Conservation (phyloP, 2,797 vertebrate genomes). For the Loris lydekkerianus region DNA sequence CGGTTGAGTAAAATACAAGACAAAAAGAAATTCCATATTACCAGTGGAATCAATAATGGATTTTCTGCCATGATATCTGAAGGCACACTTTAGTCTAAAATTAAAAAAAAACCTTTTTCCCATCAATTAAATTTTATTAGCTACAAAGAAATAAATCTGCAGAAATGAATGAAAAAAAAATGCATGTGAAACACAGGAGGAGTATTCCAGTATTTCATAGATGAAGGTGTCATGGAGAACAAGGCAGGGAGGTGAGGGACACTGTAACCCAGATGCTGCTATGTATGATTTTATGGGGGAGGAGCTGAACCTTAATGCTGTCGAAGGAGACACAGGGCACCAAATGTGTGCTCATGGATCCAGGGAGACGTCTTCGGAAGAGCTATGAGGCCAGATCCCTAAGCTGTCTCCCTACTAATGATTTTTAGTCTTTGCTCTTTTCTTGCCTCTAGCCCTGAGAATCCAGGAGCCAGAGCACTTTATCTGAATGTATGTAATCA, state of each 20-base stretch:
- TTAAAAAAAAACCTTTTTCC: background rate
- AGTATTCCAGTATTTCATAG: background rate
- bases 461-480: background rate
- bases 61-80: background rate
- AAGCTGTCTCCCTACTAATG: background rate
- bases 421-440: slow-evolving; percentile 23
- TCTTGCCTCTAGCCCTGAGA: slow-evolving; percentile 21
- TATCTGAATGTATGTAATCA: background rate
- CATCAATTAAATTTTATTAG: background rate
- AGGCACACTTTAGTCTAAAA: slow-evolving; percentile 29
- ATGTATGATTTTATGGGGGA: background rate
- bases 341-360: background rate
- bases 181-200: background rate
- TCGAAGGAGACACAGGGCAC: background rate
- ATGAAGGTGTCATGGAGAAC: background rate
- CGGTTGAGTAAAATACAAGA: slow-evolving; percentile 8
- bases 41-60: background rate
- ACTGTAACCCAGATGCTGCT: background rate
- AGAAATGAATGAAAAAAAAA: slow-evolving; percentile 45
- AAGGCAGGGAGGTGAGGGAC: background rate
- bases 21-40: background rate
- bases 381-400: background rate
- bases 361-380: background rate
- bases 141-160: slow-evolving; percentile 19
- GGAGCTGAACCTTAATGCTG: background rate